These are phyloP conservation scores for Hormiphora californensis DNA, from an alignment of 37 sponge, comb jelly and placozoan species.

Conservation along the genomic window DNA sequence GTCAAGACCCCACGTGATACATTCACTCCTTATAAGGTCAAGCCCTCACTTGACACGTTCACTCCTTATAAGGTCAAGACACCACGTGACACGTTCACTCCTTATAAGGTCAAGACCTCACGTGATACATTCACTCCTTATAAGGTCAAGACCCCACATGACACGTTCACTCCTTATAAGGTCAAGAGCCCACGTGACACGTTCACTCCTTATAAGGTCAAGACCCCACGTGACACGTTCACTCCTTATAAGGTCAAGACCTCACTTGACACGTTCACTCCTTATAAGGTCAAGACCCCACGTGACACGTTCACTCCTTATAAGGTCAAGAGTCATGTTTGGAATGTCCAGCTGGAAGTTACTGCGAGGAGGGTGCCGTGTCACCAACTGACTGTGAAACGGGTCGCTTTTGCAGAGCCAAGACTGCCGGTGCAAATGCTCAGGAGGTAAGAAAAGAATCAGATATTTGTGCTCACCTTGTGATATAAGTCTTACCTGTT, in stretches of 20 bases:
- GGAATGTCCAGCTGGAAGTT: slow-evolving; percentile 46
- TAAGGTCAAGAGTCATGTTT: slow-evolving; percentile 15
- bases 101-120: no score
- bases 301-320: no score
- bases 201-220: background rate
- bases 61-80: background rate
- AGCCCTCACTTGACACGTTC: no score
- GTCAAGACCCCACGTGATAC: background rate
- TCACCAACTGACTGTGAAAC: background rate
- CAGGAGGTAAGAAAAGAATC: slow-evolving; percentile 16
- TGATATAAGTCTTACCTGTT: no score
- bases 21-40: no score
- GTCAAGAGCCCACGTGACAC: no score
- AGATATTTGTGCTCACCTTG: no score
- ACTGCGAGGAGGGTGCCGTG: slow-evolving; percentile 43
- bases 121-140: background rate
- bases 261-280: no score
- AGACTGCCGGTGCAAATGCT: background rate
- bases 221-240: background rate
- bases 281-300: background rate
- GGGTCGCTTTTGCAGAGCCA: slow-evolving; percentile 2
- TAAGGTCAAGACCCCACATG: background rate
- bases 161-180: no score
- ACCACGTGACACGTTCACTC: no score
- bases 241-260: no score